Evolutionary conservation across 2,888 invertebrate genomes (phyloP), one percentile per base, ranked within the genome.

Genomic region (Drosophila ustulata): DNA sequence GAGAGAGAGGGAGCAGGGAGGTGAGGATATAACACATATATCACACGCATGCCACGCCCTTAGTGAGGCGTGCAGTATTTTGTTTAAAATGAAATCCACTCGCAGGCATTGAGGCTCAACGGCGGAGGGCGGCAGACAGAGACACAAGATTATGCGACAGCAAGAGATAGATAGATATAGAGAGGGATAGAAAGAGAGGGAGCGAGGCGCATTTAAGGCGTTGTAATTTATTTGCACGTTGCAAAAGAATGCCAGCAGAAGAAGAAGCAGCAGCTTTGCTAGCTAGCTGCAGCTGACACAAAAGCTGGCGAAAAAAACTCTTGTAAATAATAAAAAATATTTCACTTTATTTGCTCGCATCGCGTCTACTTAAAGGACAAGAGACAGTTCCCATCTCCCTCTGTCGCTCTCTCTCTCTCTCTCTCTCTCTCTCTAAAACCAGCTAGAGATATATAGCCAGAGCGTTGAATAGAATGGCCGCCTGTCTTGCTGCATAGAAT

Each of bases 261-360:
- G 46, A 26, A 56, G 58, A 37, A 59, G 49, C 37, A 51, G 30
- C 1, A 41, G 52, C 53, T 34, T 3, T 13, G 39, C 13, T 8
- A 30, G 32, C 30, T 30, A 65, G 62, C 45, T 65, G 69, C 73
- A 76, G 65, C 64, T 57, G 78, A 56, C 64, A 75, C 61, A 78
- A 64, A 53, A 59, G 55, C 43, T 50, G 51, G 18, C 34, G 26
- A 9, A 58, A 49, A 30, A 74, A 71, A 62, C 46, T 66, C 71
- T 66, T 77, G 77, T 77, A 77, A 77, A 79, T 74, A 79, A 79
- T 80, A 76, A 78, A 78, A 79, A 81, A 78, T 79, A 78, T 79
- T 79, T 78, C 69, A 78, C 71, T 79, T 79, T 79, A 79, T 78
- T 79, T 77, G 67, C 78, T 49, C 46, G 47, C 51, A 73, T 77